These are phyloP conservation scores for Apantesis nais DNA, from an alignment of 2,888 invertebrate genomes.

Conservation along the genomic window DNA sequence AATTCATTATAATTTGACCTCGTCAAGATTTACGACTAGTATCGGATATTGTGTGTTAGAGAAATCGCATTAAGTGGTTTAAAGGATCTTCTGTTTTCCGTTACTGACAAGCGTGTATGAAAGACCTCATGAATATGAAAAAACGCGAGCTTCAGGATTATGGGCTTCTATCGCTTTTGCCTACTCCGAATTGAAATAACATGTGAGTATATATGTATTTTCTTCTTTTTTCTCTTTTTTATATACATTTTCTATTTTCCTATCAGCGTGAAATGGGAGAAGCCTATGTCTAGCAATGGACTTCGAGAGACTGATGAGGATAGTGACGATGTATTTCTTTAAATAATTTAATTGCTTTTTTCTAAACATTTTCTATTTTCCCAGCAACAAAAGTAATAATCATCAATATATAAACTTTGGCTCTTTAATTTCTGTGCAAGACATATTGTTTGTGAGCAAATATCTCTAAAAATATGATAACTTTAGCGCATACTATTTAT, in stretches of 20 bases:
- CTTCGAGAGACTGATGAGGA: too few species aligned
- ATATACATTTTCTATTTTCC: neutral
- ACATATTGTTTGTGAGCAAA: too few species aligned
- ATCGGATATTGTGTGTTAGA: neutral
- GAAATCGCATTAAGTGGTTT: neutral
- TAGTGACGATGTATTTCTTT: too few species aligned
- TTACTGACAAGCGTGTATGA: neutral
- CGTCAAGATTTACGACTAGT: slow-evolving; percentile 10
- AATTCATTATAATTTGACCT: neutral
- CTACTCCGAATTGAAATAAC: neutral
- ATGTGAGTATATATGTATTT: neutral
- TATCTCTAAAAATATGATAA: too few species aligned
- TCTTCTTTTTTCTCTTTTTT: too few species aligned
- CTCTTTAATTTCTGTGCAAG: too few species aligned
- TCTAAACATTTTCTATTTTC: neutral
- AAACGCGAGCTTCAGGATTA: neutral
- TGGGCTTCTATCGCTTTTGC: neutral
- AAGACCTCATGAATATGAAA: neutral
- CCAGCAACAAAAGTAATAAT: too few species aligned
- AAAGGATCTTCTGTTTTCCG: neutral
- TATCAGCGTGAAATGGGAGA: too few species aligned
- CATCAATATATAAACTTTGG: too few species aligned
- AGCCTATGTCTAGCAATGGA: too few species aligned
- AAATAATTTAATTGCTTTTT: neutral
- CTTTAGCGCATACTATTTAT: too few species aligned